phyloP scores from a whole-genome alignment of 35 echinoderm and acorn worm genomes.

The Stichopus chloronotus region DNA sequence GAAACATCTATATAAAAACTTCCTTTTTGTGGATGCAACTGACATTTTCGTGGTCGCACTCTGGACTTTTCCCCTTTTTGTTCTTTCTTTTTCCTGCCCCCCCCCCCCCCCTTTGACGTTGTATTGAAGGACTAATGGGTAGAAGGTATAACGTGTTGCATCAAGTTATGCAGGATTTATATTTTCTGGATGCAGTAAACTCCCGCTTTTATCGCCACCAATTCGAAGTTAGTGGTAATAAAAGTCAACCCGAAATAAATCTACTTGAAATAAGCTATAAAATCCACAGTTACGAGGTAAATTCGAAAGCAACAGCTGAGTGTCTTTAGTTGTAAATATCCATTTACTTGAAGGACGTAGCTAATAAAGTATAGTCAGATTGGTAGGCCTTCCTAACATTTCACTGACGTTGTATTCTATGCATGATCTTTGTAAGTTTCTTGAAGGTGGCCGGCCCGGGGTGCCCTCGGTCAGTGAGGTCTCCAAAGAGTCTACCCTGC shows the following conservation, averaged over 20 bases:
- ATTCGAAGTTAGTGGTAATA: constrained; percentile 20
- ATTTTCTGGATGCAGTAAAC: not conserved
- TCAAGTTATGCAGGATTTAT: constrained; percentile 3
- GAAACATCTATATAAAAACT: no score
- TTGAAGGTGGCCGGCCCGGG: no score
- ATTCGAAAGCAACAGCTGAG: not conserved
- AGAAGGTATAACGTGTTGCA: not conserved
- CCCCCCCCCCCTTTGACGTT: not conserved
- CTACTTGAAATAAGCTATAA: constrained; percentile 26
- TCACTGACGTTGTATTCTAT: not conserved
- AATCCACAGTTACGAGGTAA: not conserved
- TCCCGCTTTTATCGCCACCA: not conserved
- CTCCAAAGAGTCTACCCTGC: no score
- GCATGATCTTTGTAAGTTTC: not conserved
- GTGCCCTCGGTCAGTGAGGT: no score
- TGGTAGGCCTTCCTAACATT: not conserved
- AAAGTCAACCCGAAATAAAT: constrained; percentile 13
- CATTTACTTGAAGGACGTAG: not conserved
- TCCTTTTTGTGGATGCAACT: no score
- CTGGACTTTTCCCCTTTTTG: no score
- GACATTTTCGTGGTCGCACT: no score
- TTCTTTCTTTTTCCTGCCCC: no score
- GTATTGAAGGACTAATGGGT: not conserved
- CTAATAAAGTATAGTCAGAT: constrained; percentile 1
- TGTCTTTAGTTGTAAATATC: constrained; percentile 3